Percentiles rank a stretch among this genome's conserved stretches.
phyloP scores from a whole-genome alignment of 2,113 vertebrate species.

The Nycticorax nycticorax region DNA sequence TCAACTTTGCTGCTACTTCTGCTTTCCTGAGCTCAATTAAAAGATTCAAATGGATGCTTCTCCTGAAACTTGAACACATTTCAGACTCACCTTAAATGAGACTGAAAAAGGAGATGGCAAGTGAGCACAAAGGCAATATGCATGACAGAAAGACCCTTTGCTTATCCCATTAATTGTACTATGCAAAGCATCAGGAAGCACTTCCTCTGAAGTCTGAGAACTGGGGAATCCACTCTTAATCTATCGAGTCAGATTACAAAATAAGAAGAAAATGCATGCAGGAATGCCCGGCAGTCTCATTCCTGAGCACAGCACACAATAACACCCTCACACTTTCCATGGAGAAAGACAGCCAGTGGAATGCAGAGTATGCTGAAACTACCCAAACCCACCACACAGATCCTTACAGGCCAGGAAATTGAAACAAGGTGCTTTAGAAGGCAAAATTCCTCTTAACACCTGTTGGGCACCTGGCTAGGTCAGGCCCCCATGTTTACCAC shows the following conservation, averaged over 20 bases:
- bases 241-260: neutral
- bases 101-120: neutral
- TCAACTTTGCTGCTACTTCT: neutral
- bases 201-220: neutral
- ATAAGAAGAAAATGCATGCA: neutral
- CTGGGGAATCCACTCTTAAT: neutral
- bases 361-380: neutral
- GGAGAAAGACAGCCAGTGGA: neutral
- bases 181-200: rapidly evolving
- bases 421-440: neutral
- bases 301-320: neutral
- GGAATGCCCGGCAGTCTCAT: neutral
- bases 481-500: neutral
- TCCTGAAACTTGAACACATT: neutral
- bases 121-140: neutral
- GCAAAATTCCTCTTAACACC: neutral
- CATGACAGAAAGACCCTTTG: neutral
- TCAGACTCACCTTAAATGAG: neutral
- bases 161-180: neutral
- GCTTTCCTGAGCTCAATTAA: neutral
- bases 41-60: neutral
- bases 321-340: neutral
- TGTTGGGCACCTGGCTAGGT: neutral
- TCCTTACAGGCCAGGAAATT: neutral
- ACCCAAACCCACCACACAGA: neutral